These are phyloP conservation scores for Cremastinae sp. DNA, from an alignment of 2,888 invertebrate species.

Conservation along the genomic window DNA sequence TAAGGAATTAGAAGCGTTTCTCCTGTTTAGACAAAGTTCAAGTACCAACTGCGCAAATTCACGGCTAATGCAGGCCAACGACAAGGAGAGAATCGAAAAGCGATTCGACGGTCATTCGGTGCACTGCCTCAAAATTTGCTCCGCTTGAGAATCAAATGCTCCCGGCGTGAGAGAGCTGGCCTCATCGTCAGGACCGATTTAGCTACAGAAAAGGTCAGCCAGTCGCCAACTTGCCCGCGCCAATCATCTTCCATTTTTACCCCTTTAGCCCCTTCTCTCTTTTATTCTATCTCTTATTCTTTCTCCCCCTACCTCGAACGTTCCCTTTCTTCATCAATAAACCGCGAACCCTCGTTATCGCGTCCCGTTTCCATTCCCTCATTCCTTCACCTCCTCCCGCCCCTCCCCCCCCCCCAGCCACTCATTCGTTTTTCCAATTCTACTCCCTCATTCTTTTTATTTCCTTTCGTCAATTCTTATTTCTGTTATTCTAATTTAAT, in stretches of 20 bases:
- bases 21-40: too few species aligned
- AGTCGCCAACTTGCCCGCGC: slow-evolving; percentile 72
- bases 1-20: too few species aligned
- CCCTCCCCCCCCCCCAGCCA: slow-evolving; percentile 10
- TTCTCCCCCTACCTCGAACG: neutral
- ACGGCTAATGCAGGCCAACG: slow-evolving; percentile 19
- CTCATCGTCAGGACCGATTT: slow-evolving; percentile 73
- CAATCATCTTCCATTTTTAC: slow-evolving; percentile 64
- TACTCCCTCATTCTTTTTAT: slow-evolving; percentile 25
- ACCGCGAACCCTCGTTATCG: slow-evolving; percentile 46
- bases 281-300: slow-evolving; percentile 6
- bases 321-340: slow-evolving; percentile 12
- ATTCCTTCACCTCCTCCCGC: slow-evolving; percentile 44
- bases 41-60: slow-evolving; percentile 23
- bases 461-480: slow-evolving; percentile 20
- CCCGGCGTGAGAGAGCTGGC: slow-evolving; percentile 61
- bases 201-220: slow-evolving; percentile 77
- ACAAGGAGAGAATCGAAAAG: slow-evolving; percentile 39
- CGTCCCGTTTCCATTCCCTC: slow-evolving; percentile 61
- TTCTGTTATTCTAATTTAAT: too few species aligned
- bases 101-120: slow-evolving; percentile 57
- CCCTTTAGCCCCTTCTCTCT: slow-evolving; percentile 35
- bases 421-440: slow-evolving; percentile 21
- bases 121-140: slow-evolving; percentile 51
- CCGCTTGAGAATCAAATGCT: slow-evolving; percentile 63